These are phyloP conservation scores for Punctoribates punctum DNA, from an alignment of 2,888 invertebrate genomes.

Conservation along the genomic window DNA sequence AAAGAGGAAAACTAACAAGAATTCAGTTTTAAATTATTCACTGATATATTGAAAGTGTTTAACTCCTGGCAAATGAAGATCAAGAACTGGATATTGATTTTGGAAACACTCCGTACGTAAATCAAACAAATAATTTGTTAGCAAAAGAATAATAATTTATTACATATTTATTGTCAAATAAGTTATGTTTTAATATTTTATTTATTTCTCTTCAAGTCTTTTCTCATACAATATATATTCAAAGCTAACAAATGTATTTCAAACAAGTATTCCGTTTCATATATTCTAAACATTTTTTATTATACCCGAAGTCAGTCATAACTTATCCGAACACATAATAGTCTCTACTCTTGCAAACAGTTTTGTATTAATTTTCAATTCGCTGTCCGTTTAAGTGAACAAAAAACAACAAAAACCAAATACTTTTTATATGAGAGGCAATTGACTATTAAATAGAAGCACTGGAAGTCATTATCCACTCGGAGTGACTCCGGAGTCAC, in stretches of 20 bases:
- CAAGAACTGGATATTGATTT: no score
- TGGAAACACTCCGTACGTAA: no score
- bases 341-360: no score
- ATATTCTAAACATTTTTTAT: background rate
- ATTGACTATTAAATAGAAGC: background rate
- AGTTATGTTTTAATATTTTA: constrained; percentile 14
- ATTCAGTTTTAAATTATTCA: no score
- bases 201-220: no score
- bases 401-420: background rate
- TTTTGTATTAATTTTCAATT: background rate
- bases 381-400: background rate
- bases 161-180: constrained; percentile 18
- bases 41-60: no score
- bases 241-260: background rate
- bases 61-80: no score
- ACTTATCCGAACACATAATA: background rate
- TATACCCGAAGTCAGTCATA: background rate
- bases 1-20: no score
- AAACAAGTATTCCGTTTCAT: background rate
- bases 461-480: no score
- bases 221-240: no score
- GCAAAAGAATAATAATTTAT: background rate
- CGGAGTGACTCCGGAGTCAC: no score
- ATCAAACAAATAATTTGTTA: constrained; percentile 12
- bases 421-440: constrained; percentile 6